A percentile compares a stretch with the other conserved stretches of the same genome.
Evolutionary conservation across 2,888 invertebrate species (phyloP).

Genomic region (Choristoneura rosaceana): DNA sequence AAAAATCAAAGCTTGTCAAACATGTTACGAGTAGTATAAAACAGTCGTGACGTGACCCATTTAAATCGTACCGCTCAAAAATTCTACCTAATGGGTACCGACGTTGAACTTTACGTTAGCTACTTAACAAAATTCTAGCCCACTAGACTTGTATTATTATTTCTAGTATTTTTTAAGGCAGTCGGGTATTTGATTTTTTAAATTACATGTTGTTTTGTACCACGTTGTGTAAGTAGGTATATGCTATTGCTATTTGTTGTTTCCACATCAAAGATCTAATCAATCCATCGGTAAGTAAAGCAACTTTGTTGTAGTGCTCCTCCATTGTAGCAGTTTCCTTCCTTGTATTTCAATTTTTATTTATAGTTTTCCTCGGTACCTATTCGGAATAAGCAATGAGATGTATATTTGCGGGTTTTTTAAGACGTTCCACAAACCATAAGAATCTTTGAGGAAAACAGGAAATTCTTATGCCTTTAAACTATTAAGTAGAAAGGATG

Average conservation of each 20-base stretch:
- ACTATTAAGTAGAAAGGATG: neutral
- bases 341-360: conserved; percentile 7
- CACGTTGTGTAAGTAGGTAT: no score
- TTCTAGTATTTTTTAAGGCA: no score
- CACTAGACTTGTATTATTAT: no score
- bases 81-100: no score
- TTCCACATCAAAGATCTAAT: neutral
- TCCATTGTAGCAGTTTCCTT: conserved; percentile 1
- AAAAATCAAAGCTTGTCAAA: no score
- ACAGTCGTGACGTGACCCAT: no score
- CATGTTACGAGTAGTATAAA: no score
- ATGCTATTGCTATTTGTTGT: neutral
- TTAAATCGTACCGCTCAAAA: no score
- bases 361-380: conserved; percentile 10
- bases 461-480: neutral
- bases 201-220: no score
- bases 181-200: no score
- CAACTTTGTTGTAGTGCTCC: neutral
- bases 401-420: neutral
- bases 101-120: no score
- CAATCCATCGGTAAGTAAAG: neutral
- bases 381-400: conserved; percentile 10
- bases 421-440: neutral
- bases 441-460: conserved; percentile 1
- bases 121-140: no score